A percentile compares a stretch with the other conserved stretches of the same genome.
Evolutionary conservation across 2,797 vertebrate species (phyloP).

Genomic region (Argentina silus): DNA sequence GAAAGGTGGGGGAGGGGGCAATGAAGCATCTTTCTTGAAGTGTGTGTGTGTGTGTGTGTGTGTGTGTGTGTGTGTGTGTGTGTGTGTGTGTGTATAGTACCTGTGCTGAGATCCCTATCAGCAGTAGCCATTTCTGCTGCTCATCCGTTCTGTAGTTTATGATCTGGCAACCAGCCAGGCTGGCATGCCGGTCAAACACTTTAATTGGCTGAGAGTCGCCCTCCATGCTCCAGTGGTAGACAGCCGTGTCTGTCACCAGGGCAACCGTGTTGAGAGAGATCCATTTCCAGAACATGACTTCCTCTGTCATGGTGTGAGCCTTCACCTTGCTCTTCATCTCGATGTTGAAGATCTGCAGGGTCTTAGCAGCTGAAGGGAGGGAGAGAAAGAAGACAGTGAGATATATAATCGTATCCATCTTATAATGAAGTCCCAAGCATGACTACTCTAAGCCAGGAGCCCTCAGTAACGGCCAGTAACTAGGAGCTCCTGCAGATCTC

Average conservation of each 20-base stretch:
- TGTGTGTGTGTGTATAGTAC: slow-evolving; percentile 60
- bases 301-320: slow-evolving; percentile 91
- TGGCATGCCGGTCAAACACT: slow-evolving; percentile 91
- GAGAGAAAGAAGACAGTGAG: slow-evolving; percentile 9
- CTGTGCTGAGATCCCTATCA: slow-evolving; percentile 95
- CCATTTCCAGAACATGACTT: slow-evolving; percentile 97
- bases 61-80: slow-evolving; percentile 11
- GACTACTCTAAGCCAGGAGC: neutral
- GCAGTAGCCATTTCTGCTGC: slow-evolving; percentile 91
- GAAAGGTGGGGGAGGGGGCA: too few relatives aligned
- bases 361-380: slow-evolving; percentile 86
- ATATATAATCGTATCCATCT: neutral
- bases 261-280: slow-evolving; percentile 92
- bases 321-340: slow-evolving; percentile 98
- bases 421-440: neutral
- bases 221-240: slow-evolving; percentile 95
- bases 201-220: slow-evolving; percentile 91
- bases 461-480: neutral
- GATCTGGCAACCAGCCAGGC: slow-evolving; percentile 89
- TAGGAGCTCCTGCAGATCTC: neutral
- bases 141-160: slow-evolving; percentile 94
- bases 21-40: neutral
- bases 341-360: slow-evolving; percentile 95
- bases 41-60: neutral
- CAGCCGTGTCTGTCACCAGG: slow-evolving; percentile 88